These are phyloP conservation scores for Drosophila nigrodunni DNA, from an alignment of 1,140 invertebrate species.

Conservation along the genomic window DNA sequence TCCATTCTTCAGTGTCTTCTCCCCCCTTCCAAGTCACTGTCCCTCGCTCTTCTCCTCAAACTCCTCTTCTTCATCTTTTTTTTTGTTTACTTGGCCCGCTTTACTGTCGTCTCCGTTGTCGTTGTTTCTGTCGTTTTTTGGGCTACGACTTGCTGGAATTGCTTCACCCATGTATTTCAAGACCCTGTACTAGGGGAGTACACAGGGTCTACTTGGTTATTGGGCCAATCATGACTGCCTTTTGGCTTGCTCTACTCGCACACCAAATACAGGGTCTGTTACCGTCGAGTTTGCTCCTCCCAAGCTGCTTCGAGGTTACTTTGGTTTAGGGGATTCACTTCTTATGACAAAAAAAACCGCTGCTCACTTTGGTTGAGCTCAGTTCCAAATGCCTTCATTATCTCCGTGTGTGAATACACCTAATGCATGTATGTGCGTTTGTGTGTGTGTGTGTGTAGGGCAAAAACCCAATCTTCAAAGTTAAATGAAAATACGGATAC, in stretches of 20 bases:
- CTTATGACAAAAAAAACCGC: conserved; percentile 31
- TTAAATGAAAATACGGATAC: conserved; percentile 49
- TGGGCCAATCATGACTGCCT: too few species aligned
- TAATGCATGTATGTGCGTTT: too few species aligned
- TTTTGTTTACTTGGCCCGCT: conserved; percentile 76
- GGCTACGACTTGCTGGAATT: conserved; percentile 63
- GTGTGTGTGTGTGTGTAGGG: too few species aligned
- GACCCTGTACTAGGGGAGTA: too few species aligned
- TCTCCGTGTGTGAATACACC: conserved; percentile 9
- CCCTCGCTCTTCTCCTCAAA: conserved; percentile 35
- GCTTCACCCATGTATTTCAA: conserved; percentile 33
- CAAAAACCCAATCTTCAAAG: conserved; percentile 40
- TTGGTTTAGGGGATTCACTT: conserved; percentile 30
- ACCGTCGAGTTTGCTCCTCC: too few species aligned
- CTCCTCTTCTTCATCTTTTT: conserved; percentile 36
- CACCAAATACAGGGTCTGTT: too few species aligned
- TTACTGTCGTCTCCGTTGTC: conserved; percentile 44
- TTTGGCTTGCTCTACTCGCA: too few species aligned
- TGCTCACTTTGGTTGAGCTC: conserved; percentile 58
- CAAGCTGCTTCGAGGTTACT: too few species aligned
- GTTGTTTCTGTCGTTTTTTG: conserved; percentile 42
- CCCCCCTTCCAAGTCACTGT: conserved; percentile 35
- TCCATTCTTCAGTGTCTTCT: conserved; percentile 51
- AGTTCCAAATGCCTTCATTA: conserved; percentile 73
- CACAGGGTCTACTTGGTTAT: too few species aligned